Evolutionary conservation across 2,113 vertebrate genomes (phyloP).

Genomic region (Noctilio leporinus): DNA sequence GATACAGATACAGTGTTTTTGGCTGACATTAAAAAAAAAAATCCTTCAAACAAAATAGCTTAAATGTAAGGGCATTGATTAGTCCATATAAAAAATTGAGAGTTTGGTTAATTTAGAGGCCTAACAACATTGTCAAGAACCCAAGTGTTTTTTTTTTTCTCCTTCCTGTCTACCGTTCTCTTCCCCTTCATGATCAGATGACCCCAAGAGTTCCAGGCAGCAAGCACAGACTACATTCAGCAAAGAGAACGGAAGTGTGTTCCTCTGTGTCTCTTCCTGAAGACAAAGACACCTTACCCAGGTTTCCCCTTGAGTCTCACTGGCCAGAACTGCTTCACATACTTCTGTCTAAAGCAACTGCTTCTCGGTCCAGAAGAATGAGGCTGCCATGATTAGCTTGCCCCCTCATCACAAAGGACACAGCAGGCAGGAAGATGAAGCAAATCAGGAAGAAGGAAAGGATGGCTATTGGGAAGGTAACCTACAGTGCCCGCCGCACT

Average conservation of each 20-base stretch:
- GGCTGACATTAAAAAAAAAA: not conserved
- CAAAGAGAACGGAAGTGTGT: not conserved
- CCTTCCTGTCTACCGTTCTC: not conserved
- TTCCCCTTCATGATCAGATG: not conserved
- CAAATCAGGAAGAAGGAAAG: not conserved
- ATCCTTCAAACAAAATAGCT: not conserved
- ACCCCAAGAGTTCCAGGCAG: not conserved
- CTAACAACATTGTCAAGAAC: not conserved
- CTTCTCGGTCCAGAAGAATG: not conserved
- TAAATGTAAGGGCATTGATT: not conserved
- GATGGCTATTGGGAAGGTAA: not conserved
- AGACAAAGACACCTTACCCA: not conserved
- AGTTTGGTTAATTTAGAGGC: not conserved
- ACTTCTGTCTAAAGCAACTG: not conserved
- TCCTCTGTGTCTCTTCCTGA: not conserved
- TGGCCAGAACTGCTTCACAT: not conserved
- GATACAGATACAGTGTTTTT: not conserved
- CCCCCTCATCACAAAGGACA: not conserved
- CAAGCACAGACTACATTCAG: not conserved
- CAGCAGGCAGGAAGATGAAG: not conserved
- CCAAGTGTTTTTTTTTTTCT: not conserved
- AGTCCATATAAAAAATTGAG: not conserved
- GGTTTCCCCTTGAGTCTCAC: not conserved
- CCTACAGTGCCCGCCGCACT: not conserved
- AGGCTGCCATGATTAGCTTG: not conserved